Conservation (phyloP, 2,888 invertebrate genomes). For the Ophion obscuratus region DNA sequence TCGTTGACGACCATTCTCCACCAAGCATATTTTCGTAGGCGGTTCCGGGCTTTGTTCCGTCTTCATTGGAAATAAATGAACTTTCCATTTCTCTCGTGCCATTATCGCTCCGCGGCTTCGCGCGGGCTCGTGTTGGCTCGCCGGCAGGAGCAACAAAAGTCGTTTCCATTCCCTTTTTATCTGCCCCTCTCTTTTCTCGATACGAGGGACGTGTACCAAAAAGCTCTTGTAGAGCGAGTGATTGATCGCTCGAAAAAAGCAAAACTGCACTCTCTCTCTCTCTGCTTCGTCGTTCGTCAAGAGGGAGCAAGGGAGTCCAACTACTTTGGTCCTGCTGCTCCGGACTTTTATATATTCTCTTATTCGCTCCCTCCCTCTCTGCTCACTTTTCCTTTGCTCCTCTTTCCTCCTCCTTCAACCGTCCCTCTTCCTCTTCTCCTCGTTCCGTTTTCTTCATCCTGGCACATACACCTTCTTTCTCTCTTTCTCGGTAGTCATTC, state of each 20-base stretch:
- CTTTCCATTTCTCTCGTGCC: background rate
- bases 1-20: too few relatives aligned
- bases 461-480: constrained; percentile 12
- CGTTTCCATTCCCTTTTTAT: constrained; percentile 50
- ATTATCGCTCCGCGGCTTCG: constrained; percentile 19
- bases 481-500: constrained; percentile 77
- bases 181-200: constrained; percentile 56
- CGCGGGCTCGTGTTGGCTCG: background rate
- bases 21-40: too few relatives aligned
- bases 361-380: constrained; percentile 43
- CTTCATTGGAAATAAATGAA: background rate
- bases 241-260: constrained; percentile 81
- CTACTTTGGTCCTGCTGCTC: constrained; percentile 57
- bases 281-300: constrained; percentile 50
- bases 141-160: background rate
- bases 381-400: constrained; percentile 44
- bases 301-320: constrained; percentile 17
- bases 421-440: background rate
- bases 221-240: constrained; percentile 79
- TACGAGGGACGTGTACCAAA: constrained; percentile 74
- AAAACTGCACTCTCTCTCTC: constrained; percentile 70
- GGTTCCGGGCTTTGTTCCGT: too few relatives aligned
- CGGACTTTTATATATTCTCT: constrained; percentile 58
- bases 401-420: background rate
- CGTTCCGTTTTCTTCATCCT: constrained; percentile 2